A percentile compares a stretch with the other conserved stretches of the same genome.
These are phyloP conservation scores for Meloidogyne exigua DNA, from an alignment of 1,140 invertebrate species.

Conservation along the genomic window DNA sequence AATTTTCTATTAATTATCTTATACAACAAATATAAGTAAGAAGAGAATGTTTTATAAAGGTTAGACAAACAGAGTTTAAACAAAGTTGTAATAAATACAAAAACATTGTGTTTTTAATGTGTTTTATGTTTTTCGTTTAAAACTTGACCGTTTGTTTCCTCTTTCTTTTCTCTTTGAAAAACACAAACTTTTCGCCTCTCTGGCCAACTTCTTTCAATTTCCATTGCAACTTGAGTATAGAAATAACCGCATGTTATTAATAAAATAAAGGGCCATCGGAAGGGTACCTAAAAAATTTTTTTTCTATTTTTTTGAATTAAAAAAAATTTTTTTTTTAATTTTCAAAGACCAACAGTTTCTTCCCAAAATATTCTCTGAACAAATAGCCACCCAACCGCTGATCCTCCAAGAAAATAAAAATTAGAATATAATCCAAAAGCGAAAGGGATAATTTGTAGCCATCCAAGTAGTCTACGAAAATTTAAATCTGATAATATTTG, in stretches of 20 bases:
- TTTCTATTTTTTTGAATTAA: background rate
- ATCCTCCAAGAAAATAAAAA: constrained; percentile 62
- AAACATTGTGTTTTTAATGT: background rate
- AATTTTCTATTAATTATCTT: no score
- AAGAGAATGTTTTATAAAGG: no score
- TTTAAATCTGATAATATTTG: constrained; percentile 46
- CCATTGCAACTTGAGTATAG: constrained; percentile 54
- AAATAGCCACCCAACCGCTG: constrained; percentile 56
- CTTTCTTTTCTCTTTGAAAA: constrained; percentile 18
- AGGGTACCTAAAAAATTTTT: constrained; percentile 34
- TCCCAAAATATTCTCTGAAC: constrained; percentile 61
- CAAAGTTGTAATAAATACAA: no score
- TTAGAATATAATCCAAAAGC: constrained; percentile 63
- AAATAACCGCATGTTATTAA: constrained; percentile 58
- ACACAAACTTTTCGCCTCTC: background rate
- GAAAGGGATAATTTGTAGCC: constrained; percentile 60
- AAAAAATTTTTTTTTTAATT: background rate
- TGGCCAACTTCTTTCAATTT: constrained; percentile 17
- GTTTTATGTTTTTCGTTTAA: constrained; percentile 1
- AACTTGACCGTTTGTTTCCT: background rate
- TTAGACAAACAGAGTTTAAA: no score
- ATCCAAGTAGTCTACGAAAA: constrained; percentile 56
- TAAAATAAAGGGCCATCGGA: constrained; percentile 60
- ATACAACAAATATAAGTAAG: no score
- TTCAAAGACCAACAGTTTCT: constrained; percentile 40